Evolutionary conservation across 2,888 invertebrate genomes (phyloP).

Genomic region (Agrochola macilenta): DNA sequence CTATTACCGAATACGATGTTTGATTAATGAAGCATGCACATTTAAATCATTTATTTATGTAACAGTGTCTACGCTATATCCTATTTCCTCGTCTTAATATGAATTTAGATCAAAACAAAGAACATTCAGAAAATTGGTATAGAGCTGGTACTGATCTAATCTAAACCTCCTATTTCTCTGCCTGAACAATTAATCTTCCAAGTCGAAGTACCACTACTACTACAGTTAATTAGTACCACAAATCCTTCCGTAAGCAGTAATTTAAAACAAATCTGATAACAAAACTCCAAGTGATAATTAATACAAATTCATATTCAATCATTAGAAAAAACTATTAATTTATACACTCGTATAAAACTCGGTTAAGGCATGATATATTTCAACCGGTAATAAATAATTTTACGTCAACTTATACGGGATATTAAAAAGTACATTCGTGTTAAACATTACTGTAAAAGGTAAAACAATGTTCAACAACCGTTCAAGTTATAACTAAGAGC

Average conservation of each 20-base stretch:
- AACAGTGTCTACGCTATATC: neutral
- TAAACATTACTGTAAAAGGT: slow-evolving; percentile 37
- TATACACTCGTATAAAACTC: slow-evolving; percentile 15
- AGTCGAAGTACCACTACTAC: neutral
- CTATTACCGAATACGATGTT: neutral
- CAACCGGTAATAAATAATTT: slow-evolving; percentile 54
- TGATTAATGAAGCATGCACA: slow-evolving; percentile 4
- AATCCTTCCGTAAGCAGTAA: slow-evolving; percentile 44
- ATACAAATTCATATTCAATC: slow-evolving; percentile 42
- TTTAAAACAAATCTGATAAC: slow-evolving; percentile 49
- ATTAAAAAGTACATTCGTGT: slow-evolving; percentile 49
- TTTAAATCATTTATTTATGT: slow-evolving; percentile 6
- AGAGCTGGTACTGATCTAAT: slow-evolving; percentile 28
- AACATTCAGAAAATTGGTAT: slow-evolving; percentile 13
- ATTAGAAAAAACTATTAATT: slow-evolving; percentile 28
- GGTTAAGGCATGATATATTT: slow-evolving; percentile 44
- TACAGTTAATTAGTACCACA: slow-evolving; percentile 31
- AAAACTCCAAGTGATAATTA: slow-evolving; percentile 50
- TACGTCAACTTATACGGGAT: slow-evolving; percentile 46
- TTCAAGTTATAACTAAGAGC: slow-evolving; percentile 1
- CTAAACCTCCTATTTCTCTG: slow-evolving; percentile 17
- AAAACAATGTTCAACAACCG: slow-evolving; percentile 33
- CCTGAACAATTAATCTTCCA: slow-evolving; percentile 44
- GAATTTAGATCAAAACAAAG: slow-evolving; percentile 24
- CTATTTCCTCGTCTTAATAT: slow-evolving; percentile 15